These are phyloP conservation scores for Hyalella azteca DNA, from an alignment of 2,888 invertebrate species.

Conservation along the genomic window DNA sequence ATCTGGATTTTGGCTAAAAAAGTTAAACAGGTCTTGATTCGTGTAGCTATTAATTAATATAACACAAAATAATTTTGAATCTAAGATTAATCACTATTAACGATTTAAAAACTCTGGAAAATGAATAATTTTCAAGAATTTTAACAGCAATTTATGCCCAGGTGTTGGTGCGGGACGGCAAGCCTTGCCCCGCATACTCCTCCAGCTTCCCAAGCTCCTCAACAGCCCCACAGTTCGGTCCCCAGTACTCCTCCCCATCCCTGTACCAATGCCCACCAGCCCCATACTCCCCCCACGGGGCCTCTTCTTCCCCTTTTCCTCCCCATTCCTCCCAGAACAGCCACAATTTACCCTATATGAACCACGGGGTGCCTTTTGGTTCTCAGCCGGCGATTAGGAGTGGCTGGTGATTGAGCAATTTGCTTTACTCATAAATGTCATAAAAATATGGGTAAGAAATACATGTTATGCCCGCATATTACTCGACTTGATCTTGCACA, in stretches of 20 bases:
- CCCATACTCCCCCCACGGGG: slow-evolving; percentile 22
- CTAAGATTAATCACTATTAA: too few species aligned
- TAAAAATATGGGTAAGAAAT: not conserved
- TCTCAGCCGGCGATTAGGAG: not conserved
- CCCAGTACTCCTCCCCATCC: slow-evolving; percentile 54
- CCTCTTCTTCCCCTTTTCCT: slow-evolving; percentile 2
- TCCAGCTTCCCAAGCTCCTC: slow-evolving; percentile 48
- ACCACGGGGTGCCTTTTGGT: not conserved
- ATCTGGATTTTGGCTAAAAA: too few species aligned
- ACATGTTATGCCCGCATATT: not conserved
- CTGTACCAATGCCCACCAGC: slow-evolving; percentile 49
- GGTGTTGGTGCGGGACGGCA: slow-evolving; percentile 85
- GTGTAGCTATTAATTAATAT: too few species aligned
- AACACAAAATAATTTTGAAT: too few species aligned
- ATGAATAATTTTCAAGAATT: not conserved
- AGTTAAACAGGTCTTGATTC: too few species aligned
- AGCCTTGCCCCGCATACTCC: slow-evolving; percentile 73
- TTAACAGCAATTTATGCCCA: slow-evolving; percentile 9
- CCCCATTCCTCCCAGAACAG: not conserved
- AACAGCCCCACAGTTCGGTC: slow-evolving; percentile 24
- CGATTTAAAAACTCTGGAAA: too few species aligned
- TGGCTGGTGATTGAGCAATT: not conserved
- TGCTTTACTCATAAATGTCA: not conserved
- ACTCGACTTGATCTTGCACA: not conserved
- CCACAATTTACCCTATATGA: not conserved